phyloP scores from a whole-genome alignment of 2,797 vertebrate genomes.

The Takifugu ocellatus region DNA sequence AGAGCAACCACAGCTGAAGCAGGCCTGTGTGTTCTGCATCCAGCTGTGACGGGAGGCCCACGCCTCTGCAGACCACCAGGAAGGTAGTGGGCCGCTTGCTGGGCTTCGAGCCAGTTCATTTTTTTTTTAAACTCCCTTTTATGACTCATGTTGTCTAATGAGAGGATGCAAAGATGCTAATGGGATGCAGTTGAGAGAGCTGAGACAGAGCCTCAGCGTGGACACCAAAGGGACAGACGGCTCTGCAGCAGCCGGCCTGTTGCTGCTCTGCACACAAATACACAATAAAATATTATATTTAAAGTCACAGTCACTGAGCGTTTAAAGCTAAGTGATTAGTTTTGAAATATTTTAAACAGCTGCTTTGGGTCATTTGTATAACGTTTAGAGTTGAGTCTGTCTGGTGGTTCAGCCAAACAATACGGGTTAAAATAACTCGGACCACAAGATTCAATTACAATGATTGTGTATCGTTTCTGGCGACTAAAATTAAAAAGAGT shows the following conservation, averaged over 20 bases:
- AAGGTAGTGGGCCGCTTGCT: slow-evolving; percentile 48
- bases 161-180: slow-evolving; percentile 29
- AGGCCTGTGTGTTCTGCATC: slow-evolving; percentile 39
- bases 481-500: background rate
- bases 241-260: too few relatives aligned
- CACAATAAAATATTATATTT: background rate
- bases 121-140: slow-evolving; percentile 46
- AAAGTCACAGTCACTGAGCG: background rate
- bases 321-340: too few relatives aligned
- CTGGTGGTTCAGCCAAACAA: background rate
- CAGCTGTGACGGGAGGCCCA: slow-evolving; percentile 54
- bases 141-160: slow-evolving; percentile 48
- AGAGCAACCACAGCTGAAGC: slow-evolving; percentile 17
- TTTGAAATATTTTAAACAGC: too few relatives aligned
- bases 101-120: slow-evolving; percentile 37
- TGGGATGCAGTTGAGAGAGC: slow-evolving; percentile 12
- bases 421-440: background rate
- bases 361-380: too few relatives aligned
- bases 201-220: too few relatives aligned
- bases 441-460: background rate
- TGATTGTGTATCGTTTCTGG: background rate
- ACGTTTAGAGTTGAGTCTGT: background rate
- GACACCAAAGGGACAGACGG: too few relatives aligned
- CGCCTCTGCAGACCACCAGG: slow-evolving; percentile 54
- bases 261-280: background rate